Evolutionary conservation across 2,888 invertebrate species (phyloP), one percentile per base, ranked within the genome.

Genomic region (Caenorhabditis doughertyi): DNA sequence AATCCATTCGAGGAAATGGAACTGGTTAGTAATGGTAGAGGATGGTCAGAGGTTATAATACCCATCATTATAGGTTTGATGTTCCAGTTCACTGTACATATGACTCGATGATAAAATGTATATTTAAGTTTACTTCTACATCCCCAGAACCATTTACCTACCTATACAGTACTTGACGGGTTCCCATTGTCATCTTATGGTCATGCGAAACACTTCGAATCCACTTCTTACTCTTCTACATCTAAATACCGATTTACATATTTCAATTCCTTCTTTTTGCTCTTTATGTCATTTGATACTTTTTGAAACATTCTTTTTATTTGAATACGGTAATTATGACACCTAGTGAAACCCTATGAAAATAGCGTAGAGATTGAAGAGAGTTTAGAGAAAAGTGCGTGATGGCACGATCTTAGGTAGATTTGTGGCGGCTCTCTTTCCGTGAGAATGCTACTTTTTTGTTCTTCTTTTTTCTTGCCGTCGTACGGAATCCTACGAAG

Each of bases 241-340:
- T 13, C 49, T 32, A 23, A 32, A 42, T 4, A 21, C 23, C 39
- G 8, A 51, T 51, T 51, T 51, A 23, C 51, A 53, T 32, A 21
- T 23, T 64, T 29, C 39, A 27, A 51, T 13, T 56, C 21, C 8
- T 60, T 47, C 18, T 18, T 44, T 49, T 39, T 53, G 42, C 16
- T 23, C 32, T 44, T 18, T 35, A 27, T 62, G 56, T 68, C 49
- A 68, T 35, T 44, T 18, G 65, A 68, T 65, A 73, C 55, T 49
- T 35, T 39, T 49, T 49, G n/a, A n/a, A n/a, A n/a, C 29, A 16
- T 56, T 64, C 21, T 23, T 65, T 23, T 29, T 74, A 42, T 77
- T 77, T 77, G 68, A 77, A 77, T 77, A 76, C 67, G 76, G 76
- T 76, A 62, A 68, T 77, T 68, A 68, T 60, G 77, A 77, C 77